Base-by-base conservation (phyloP, 2,113 vertebrate species). In the Macaca nemestrina region DNA sequence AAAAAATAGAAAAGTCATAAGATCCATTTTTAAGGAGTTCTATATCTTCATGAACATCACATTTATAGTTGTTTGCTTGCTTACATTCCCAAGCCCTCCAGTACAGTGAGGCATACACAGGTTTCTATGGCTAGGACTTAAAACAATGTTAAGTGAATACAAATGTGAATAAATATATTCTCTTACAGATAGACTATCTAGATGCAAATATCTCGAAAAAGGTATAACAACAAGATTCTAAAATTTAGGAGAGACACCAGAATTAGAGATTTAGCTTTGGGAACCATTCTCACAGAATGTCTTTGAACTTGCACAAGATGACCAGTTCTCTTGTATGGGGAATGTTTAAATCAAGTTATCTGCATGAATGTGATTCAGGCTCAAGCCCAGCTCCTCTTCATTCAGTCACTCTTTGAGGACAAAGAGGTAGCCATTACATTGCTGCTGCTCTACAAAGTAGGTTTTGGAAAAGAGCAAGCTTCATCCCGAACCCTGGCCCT, bases 231-330 rank as follows among this genome's bases (percentile, higher is more conserved):
- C 45, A n/a, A 43, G 30, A 82, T 6, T 92, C 8, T 76, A 73
- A 64, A 67, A 72, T 89, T 57, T 17, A 78, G 8, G 45, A 88
- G 27, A 90, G 13, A 73, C 2, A 25, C 6, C 22, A 86, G 20
- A 3, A n/a, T 70, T 38, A 40, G n/a, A 89, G 43, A 17, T 18
- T 3, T 35, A 25, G 7, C 16, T 96, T 68, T 20, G 1, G 3
- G 22, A 91, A 67, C 1, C 2, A 17, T 43, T 87, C 52, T 17
- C 35, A 35, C 13, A 30, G 25, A 50, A 3, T 68, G 30, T 70
- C 5, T 4, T 16, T 40, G 59, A 76, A 38, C 32, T 32, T 10
- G 4, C 50, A 20, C 0, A 2, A 23, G 22, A 8, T 55, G 9
- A 17, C 6, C 11, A 50, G 7, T 32, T 90, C 30, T 70, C 64